Base-by-base conservation (phyloP, 2,113 vertebrate genomes). In the Prunella fulvescens region DNA sequence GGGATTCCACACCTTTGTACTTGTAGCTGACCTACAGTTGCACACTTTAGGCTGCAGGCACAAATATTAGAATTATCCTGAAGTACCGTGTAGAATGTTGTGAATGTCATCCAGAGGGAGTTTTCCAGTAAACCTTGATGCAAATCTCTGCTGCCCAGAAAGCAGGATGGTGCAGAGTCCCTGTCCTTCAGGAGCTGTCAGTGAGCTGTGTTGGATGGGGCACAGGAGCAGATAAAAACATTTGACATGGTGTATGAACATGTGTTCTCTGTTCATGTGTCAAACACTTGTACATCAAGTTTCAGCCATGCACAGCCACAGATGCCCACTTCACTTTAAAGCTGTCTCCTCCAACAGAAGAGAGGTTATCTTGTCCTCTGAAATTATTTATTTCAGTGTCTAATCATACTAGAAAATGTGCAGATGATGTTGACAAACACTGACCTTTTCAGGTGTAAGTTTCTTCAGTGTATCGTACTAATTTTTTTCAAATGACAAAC, bases 21-120 rank as follows among this genome's bases (percentile, higher is more conserved):
- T 37, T 50, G 58, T 20, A 16, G 44, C 25, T 64, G 44, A 12
- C 6, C n/a, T 14, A 2, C 2, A 31, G 20, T 67, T 64, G 15
- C 25, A 18, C 22, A 6, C 14, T 37, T 42, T 2, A 29, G 17
- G 5, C 44, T 76, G 40, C 37, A 20, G n/a, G 31, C 35, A 73
- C 18, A 70, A 81, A 66, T 31, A 22, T 6, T 14, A 9, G 2
- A 48, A 33, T 66, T 33, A 26, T 12, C n/a, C 42, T 48, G 54
- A 51, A 78, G 65, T 29, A 12, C 3, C 7, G 0, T 0, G 3
- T 9, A 11, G 40, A 28, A 23, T 0, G 0, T 40, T 18, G 47
- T 50, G 33, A 29, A 29, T 64, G 29, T 58, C 84, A 53, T 53
- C 31, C 22, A n/a, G 29, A 57, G 40, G 53, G 44, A 60, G 65